Evolutionary conservation across 2,888 invertebrate genomes (phyloP).

Genomic region (Synergus gifuensis): DNA sequence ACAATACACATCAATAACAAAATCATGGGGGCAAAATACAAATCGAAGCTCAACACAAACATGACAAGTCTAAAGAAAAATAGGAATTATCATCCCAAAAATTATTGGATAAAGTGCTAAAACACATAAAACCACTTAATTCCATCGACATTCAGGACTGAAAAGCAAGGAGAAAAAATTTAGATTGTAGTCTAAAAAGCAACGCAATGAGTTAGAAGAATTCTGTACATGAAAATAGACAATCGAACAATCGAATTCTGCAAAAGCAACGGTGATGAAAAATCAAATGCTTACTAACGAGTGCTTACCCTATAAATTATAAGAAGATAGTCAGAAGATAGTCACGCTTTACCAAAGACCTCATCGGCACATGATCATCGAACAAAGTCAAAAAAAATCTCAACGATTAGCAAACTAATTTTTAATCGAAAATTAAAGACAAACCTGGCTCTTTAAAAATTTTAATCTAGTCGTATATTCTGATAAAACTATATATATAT

Average conservation of each 20-base stretch:
- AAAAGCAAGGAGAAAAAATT: not conserved
- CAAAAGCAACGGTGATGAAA: conserved; percentile 56
- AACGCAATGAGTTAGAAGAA: conserved; percentile 41
- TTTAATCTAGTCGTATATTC: not conserved
- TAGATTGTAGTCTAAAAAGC: not conserved
- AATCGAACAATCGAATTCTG: conserved; percentile 59
- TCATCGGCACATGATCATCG: conserved; percentile 44
- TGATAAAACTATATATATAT: not conserved
- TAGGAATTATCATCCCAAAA: not conserved
- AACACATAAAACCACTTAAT: not conserved
- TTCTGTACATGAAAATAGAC: conserved; percentile 25
- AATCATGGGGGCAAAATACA: not conserved
- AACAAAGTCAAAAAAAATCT: conserved; percentile 23
- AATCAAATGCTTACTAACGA: conserved; percentile 67
- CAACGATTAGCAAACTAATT: not conserved
- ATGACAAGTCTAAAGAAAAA: not conserved
- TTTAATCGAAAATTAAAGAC: not conserved
- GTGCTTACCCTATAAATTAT: conserved; percentile 76
- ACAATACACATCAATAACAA: not conserved
- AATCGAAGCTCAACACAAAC: not conserved
- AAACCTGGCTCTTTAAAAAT: not conserved
- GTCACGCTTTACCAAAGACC: conserved; percentile 73
- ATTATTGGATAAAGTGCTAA: not conserved
- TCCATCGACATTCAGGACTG: not conserved
- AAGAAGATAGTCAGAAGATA: conserved; percentile 71